Base-by-base conservation (phyloP, 1,140 invertebrate species). In the Scaptomyza graminum region DNA sequence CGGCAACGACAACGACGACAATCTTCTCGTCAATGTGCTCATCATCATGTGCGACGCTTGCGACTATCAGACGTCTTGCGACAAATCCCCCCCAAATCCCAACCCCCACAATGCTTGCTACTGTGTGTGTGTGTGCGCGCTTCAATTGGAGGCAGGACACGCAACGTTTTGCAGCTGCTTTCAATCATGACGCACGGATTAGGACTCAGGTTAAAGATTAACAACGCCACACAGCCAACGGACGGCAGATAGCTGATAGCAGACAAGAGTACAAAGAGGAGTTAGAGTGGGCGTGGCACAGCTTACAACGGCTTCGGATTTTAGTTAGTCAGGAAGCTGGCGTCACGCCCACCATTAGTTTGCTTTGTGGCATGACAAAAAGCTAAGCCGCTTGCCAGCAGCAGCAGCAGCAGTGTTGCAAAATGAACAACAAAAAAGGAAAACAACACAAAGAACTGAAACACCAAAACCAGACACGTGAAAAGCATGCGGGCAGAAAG, bases 131-230 rank as follows among this genome's bases (percentile, higher is more conserved):
- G 28, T 28, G 28, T 3, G 15, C 31, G 39, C 22, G 25, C 13
- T 44, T 12, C 16, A 51, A 54, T 62, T 61, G 54, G 34, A 67
- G 68, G 39, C 52, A 51, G 49, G 63, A 43, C 60, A 77, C 68
- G 65, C 81, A 79, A 64, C 60, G 72, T 56, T 79, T 61, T 83
- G 79, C 74, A 78, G 79, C 79, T 83, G 79, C 79, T 67, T 85
- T 85, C 77, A 85, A 85, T 85, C 82, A 85, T 85, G 81, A 85
- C 81, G 81, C 81, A 87, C 81, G 81, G 81, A 85, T 87, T 85
- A 85, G 81, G 63, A 81, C 77, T 68, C 77, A 74, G 77, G 81
- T 81, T 87, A 80, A 85, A 87, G 81, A 85, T 80, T 85, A 87
- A 74, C 74, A 81, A 87, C 59, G 59, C 31, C 75, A 75, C 22